Percentiles rank a stretch among this genome's conserved stretches.
Evolutionary conservation across 2,113 vertebrate genomes (phyloP).

Genomic region (Hylia prasina): DNA sequence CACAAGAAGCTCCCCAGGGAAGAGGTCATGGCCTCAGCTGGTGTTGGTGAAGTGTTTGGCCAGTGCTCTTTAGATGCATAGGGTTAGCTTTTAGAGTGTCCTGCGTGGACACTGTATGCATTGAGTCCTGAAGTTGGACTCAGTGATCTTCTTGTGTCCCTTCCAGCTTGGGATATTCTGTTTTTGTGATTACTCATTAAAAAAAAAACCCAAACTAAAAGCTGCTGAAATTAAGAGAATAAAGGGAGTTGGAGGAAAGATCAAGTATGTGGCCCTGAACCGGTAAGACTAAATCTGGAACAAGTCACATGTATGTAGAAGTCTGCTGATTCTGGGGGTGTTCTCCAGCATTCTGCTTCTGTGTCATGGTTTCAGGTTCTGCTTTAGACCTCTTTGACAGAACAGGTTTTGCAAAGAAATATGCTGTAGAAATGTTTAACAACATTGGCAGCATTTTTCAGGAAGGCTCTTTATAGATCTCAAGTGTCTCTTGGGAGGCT

Average conservation of each 20-base stretch:
- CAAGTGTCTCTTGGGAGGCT: background rate
- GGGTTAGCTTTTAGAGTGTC: background rate
- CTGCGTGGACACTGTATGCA: background rate
- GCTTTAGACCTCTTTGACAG: background rate
- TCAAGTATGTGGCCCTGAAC: background rate
- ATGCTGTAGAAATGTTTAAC: background rate
- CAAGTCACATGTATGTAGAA: background rate
- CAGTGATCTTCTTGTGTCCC: rapidly evolving
- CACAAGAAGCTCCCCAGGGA: background rate
- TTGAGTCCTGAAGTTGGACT: background rate
- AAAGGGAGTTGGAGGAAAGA: background rate
- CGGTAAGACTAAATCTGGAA: background rate
- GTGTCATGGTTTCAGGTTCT: background rate
- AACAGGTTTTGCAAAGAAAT: background rate
- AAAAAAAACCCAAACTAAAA: background rate
- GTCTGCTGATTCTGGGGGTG: background rate
- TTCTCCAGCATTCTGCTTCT: background rate
- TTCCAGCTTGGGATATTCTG: background rate
- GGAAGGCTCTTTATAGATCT: background rate
- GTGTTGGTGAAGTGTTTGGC: background rate
- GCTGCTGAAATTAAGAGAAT: background rate
- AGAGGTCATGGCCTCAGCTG: too few species aligned
- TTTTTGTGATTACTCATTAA: background rate
- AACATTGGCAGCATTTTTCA: background rate
- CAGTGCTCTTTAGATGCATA: too few species aligned